phyloP scores from a whole-genome alignment of 2,888 invertebrate genomes.

The Eremobia ochroleuca region DNA sequence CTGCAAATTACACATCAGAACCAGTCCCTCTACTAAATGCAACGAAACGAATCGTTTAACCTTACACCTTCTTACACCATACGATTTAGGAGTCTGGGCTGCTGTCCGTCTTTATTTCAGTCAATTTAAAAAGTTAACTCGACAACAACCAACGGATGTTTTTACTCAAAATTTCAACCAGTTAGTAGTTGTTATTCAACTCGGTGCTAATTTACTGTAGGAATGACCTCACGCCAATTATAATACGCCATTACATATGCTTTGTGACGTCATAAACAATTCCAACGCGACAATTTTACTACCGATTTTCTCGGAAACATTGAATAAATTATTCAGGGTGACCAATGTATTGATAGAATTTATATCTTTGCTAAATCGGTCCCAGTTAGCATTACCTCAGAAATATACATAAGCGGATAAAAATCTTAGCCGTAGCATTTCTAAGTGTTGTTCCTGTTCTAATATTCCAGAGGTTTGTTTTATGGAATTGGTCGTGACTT shows the following conservation, averaged over 20 bases:
- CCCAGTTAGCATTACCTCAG: slow-evolving; percentile 46
- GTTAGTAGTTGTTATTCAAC: slow-evolving; percentile 65
- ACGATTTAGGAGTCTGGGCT: slow-evolving; percentile 1
- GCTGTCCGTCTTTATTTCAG: slow-evolving; percentile 29
- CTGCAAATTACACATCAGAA: neutral
- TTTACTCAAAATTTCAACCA: slow-evolving; percentile 41
- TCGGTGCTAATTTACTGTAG: slow-evolving; percentile 65
- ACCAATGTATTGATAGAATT: slow-evolving; percentile 16
- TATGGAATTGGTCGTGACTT: slow-evolving; percentile 53
- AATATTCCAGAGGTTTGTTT: slow-evolving; percentile 33
- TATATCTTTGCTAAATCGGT: slow-evolving; percentile 9
- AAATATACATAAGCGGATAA: slow-evolving; percentile 32
- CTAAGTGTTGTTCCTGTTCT: slow-evolving; percentile 27
- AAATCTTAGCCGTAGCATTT: slow-evolving; percentile 20
- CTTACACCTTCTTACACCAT: slow-evolving; percentile 5
- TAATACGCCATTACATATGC: slow-evolving; percentile 61
- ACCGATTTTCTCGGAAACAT: slow-evolving; percentile 46
- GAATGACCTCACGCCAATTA: slow-evolving; percentile 74
- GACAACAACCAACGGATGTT: slow-evolving; percentile 31
- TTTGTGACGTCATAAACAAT: slow-evolving; percentile 53
- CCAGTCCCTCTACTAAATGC: neutral
- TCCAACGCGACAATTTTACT: slow-evolving; percentile 32
- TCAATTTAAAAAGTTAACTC: slow-evolving; percentile 38
- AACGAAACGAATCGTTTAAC: slow-evolving; percentile 27
- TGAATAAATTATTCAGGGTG: slow-evolving; percentile 34